Evolutionary conservation across 2,888 invertebrate species (phyloP), one percentile per base, ranked within the genome.

Genomic region (Endotricha flammealis): DNA sequence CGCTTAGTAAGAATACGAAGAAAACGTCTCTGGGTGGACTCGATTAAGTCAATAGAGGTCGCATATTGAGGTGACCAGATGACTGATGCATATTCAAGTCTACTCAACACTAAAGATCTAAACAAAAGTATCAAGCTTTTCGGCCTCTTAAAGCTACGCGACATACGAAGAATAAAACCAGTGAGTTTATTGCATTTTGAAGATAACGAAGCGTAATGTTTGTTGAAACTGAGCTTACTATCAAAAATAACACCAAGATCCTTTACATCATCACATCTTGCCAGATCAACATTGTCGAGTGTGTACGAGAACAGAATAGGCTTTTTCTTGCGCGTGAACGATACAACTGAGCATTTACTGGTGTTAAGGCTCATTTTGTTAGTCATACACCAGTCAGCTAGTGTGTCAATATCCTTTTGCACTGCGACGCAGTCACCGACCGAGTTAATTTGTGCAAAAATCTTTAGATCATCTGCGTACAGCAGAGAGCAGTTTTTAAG

Each of bases 401-500:
- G 12, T 11, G 9, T 11, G 11, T 11, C 25, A 11, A 25, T 3
- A 11, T 25, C 12, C 12, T 11, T 25, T 11, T 25, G 25, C 11
- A 25, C 11, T 2, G 11, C 7, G 4, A 25, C 11, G 12, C 25
- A 25, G 11, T 25, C 11, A 6, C 25, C 11, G 10, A 11, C 25
- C 1, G 12, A 12, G 3, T 25, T 10, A 11, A 25, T 25, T 3
- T 7, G 5, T 11, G 25, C 10, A 11, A 25, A 1, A 22, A 14
- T 24, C 16, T 25, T 24, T 7, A 34, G 17, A 13, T 28, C 34
- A 1, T 34, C 34, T 3, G 28, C 28, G 20, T 27, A 34, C 12
- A 34, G 11, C n/a, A 33, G 12, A 11, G 11, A 2, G 4, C 5
- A 8, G n/a, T n/a, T 17, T 7, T 9, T 2, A 3, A 33, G 6